These are phyloP conservation scores for Okamejei kenojei DNA, from an alignment of 2,797 vertebrate genomes.

Conservation along the genomic window DNA sequence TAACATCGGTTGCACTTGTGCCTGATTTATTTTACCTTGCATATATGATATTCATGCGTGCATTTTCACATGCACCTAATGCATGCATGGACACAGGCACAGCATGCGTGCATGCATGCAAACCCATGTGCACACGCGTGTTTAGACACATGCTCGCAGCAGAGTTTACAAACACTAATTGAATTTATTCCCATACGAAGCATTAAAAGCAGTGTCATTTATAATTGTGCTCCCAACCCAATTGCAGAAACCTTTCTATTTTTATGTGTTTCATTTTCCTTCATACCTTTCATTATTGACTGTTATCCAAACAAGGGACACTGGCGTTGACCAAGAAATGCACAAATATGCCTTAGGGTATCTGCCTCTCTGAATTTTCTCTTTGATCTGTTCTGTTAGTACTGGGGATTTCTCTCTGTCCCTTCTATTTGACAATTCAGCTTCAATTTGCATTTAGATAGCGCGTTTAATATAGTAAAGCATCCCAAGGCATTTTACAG, in stretches of 20 bases:
- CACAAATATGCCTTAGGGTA: not conserved
- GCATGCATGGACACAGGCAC: no score
- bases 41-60: no score
- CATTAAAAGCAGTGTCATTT: not conserved
- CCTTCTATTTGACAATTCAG: not conserved
- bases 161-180: not conserved
- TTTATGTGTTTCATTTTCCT: not conserved
- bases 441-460: not conserved
- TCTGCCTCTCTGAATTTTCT: not conserved
- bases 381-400: not conserved
- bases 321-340: not conserved
- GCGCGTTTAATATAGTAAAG: not conserved
- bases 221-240: not conserved
- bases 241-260: not conserved
- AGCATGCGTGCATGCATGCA: not conserved
- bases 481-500: not conserved
- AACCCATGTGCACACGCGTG: not conserved
- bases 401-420: not conserved
- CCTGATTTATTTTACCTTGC: not conserved
- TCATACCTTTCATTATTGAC: not conserved
- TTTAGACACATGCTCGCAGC: not conserved
- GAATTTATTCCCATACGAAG: conserved; percentile 10
- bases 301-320: not conserved
- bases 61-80: not conserved
- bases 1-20: not conserved